Percentiles rank a stretch among this genome's conserved stretches.
phyloP scores from a whole-genome alignment of 2,113 vertebrate genomes.

The Crotalus viridis region DNA sequence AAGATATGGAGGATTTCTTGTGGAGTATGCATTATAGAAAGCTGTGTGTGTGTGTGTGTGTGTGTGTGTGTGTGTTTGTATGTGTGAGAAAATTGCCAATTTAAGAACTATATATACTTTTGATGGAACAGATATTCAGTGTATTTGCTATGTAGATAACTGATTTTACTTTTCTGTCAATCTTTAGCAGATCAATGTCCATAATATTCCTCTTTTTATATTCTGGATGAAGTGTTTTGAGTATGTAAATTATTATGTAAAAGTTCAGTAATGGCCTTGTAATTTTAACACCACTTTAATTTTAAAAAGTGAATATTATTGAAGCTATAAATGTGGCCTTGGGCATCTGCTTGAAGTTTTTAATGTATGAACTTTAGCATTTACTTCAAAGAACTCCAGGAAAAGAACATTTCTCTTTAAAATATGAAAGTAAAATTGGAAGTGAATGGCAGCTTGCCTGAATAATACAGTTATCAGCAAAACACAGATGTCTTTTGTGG shows the following conservation, averaged over 20 bases:
- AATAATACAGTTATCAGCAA: not conserved
- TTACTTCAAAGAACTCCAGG: not conserved
- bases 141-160: not conserved
- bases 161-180: not conserved
- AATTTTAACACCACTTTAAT: not conserved
- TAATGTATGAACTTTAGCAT: not conserved
- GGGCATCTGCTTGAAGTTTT: constrained; percentile 1
- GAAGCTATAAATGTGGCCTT: not conserved
- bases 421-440: constrained; percentile 2
- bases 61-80: not conserved
- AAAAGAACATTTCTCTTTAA: not conserved
- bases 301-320: not conserved
- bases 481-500: not conserved
- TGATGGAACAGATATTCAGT: not conserved
- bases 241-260: not conserved
- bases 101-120: not conserved
- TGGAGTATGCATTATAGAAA: not conserved
- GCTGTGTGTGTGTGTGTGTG: not conserved
- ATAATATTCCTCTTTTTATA: not conserved
- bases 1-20: not conserved
- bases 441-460: not conserved
- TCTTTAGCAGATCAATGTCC: not conserved
- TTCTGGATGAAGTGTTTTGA: not conserved
- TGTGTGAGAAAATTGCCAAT: not conserved
- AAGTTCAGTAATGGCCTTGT: not conserved